Conservation (phyloP, 2,888 invertebrate species). For the Empis stercorea region DNA sequence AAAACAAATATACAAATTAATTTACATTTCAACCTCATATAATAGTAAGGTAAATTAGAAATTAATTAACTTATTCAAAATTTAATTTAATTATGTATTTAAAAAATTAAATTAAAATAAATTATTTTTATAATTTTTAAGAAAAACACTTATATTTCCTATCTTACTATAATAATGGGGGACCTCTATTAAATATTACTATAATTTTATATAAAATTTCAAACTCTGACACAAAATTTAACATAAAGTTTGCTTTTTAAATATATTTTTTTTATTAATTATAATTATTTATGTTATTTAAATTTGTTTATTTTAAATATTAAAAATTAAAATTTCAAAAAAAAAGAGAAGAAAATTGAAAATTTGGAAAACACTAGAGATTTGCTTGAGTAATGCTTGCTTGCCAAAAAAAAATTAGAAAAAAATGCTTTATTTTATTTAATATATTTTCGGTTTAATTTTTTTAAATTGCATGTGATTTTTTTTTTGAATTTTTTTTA, state of each 20-base stretch:
- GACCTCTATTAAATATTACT: constrained; percentile 4
- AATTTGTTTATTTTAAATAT: background rate
- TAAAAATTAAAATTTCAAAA: too few relatives aligned
- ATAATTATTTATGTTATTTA: background rate
- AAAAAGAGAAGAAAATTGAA: too few relatives aligned
- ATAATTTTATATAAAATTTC: too few relatives aligned
- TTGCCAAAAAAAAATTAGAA: too few relatives aligned
- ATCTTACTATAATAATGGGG: constrained; percentile 18
- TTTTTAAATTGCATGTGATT: background rate
- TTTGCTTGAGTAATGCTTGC: too few relatives aligned
- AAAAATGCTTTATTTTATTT: background rate
- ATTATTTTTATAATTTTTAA: too few relatives aligned
- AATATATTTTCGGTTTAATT: constrained; percentile 3
- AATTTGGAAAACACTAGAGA: too few relatives aligned
- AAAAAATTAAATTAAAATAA: too few relatives aligned
- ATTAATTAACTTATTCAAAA: constrained; percentile 6
- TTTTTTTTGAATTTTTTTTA: too few relatives aligned
- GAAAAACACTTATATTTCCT: too few relatives aligned
- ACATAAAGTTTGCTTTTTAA: background rate
- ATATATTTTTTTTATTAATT: constrained; percentile 2
- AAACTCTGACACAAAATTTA: background rate
- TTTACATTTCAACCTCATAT: constrained; percentile 7
- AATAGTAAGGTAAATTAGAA: constrained; percentile 20
- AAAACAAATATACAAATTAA: too few relatives aligned
- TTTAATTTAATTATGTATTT: too few relatives aligned